These are phyloP conservation scores for Papilio polyxenes DNA, from an alignment of 1,140 invertebrate species.

Conservation along the genomic window DNA sequence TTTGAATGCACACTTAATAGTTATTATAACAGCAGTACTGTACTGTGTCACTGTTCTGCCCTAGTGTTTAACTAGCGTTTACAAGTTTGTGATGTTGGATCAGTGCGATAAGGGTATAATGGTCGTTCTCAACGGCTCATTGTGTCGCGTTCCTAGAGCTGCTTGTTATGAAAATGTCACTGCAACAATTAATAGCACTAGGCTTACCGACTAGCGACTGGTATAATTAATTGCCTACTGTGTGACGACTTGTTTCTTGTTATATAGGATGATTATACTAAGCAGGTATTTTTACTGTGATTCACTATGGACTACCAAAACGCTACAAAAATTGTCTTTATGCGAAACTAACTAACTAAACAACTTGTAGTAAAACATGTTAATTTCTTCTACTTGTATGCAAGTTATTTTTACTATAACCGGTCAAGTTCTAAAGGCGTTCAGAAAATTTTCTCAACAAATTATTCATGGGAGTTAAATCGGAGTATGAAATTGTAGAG, in stretches of 20 bases:
- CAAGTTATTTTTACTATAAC: not conserved
- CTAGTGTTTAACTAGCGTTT: not conserved
- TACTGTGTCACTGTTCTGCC: not conserved
- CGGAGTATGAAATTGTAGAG: constrained; percentile 1
- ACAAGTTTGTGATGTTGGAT: not conserved
- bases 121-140: constrained; percentile 32
- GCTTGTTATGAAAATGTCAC: constrained; percentile 43
- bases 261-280: not conserved
- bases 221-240: constrained; percentile 29
- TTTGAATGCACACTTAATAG: not conserved
- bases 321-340: not conserved
- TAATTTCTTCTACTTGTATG: not conserved
- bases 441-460: not conserved
- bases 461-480: constrained; percentile 14
- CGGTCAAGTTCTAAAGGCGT: not conserved
- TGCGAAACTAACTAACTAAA: not conserved
- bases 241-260: not conserved
- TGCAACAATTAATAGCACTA: constrained; percentile 27
- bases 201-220: constrained; percentile 33
- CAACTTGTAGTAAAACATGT: not conserved
- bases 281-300: not conserved
- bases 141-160: constrained; percentile 40
- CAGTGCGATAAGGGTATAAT: constrained; percentile 17
- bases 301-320: not conserved
- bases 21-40: not conserved